Conservation (phyloP, 2,113 vertebrate genomes). For the Crocuta crocuta region DNA sequence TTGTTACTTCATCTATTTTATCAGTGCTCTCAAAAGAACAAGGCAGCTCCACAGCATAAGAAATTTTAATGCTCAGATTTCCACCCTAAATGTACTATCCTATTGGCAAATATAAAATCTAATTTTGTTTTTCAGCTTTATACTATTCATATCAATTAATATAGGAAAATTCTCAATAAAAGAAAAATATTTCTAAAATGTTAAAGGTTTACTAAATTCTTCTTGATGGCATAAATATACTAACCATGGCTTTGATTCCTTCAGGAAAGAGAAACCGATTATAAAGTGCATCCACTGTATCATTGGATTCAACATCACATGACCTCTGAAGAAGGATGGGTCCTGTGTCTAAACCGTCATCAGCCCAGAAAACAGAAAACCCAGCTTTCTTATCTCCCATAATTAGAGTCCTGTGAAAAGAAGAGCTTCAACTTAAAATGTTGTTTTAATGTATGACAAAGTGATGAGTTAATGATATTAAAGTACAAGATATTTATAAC, state of each 20-base stretch:
- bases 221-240: constrained; percentile 55
- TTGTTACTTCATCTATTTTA: background rate
- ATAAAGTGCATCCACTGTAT: constrained; percentile 96
- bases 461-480: background rate
- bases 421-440: constrained; percentile 54
- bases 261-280: constrained; percentile 98
- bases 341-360: constrained; percentile 97
- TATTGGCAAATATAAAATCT: background rate
- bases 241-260: constrained; percentile 98
- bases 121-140: constrained; percentile 37
- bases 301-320: constrained; percentile 92
- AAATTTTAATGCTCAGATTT: background rate
- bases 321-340: constrained; percentile 96
- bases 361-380: constrained; percentile 98
- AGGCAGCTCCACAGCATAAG: background rate
- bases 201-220: background rate
- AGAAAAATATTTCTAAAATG: background rate
- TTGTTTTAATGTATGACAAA: background rate
- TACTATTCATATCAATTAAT: constrained; percentile 27
- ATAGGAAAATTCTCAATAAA: background rate
- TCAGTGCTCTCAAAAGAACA: background rate
- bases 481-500: background rate
- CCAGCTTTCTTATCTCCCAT: constrained; percentile 96
- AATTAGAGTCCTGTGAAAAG: constrained; percentile 94
- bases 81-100: background rate